These are phyloP conservation scores for Micropoecilia bifurca DNA, from an alignment of 2,797 vertebrate species.

Conservation along the genomic window DNA sequence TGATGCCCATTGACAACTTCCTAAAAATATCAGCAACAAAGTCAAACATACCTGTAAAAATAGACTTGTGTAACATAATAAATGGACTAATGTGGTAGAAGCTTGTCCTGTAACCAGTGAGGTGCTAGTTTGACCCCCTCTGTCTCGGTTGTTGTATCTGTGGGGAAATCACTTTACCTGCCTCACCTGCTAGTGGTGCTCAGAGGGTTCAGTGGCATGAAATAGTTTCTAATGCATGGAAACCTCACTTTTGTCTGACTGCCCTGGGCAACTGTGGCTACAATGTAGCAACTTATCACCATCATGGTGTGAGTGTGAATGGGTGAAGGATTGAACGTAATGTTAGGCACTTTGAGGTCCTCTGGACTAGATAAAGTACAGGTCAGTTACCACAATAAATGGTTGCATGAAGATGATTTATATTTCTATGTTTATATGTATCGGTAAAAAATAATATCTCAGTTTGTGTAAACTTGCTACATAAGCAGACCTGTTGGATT, in stretches of 20 bases:
- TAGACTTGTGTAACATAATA: background rate
- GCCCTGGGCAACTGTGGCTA: too few species aligned
- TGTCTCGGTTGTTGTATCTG: too few species aligned
- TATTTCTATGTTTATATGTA: background rate
- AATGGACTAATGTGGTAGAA: background rate
- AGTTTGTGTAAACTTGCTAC: background rate
- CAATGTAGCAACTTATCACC: too few species aligned
- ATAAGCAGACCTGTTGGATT: background rate
- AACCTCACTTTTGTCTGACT: too few species aligned
- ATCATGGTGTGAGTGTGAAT: too few species aligned
- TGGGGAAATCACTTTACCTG: too few species aligned
- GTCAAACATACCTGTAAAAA: background rate
- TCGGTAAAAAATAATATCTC: background rate
- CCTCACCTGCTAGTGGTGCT: too few species aligned
- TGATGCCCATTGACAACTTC: background rate
- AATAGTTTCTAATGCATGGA: too few species aligned
- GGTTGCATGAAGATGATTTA: background rate
- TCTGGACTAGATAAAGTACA: background rate
- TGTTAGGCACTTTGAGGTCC: too few species aligned
- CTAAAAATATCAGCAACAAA: background rate
- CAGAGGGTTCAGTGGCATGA: too few species aligned
- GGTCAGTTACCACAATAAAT: background rate
- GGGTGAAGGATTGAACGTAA: too few species aligned
- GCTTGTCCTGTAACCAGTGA: background rate
- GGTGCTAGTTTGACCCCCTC: background rate